Percentiles rank a stretch among this genome's conserved stretches.
Conservation (phyloP, 2,113 vertebrate species). For the Cervus canadensis region DNA sequence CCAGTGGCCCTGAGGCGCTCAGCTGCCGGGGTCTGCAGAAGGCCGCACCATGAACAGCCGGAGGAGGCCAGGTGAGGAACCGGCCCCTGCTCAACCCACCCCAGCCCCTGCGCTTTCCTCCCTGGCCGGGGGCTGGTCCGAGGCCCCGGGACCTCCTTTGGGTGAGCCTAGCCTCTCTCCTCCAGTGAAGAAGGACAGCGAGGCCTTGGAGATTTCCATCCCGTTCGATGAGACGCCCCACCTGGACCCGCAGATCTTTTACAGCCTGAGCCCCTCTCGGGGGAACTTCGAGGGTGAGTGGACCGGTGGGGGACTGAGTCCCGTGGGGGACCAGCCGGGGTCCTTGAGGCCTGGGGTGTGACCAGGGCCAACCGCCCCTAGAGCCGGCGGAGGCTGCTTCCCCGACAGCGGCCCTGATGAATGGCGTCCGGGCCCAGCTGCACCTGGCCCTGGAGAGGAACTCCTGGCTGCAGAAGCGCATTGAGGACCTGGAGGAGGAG, state of each 20-base stretch:
- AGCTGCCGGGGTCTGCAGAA: not conserved
- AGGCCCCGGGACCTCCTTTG: too few species aligned
- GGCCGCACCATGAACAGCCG: constrained; percentile 54
- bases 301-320: not conserved
- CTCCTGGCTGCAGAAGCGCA: constrained; percentile 92
- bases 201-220: constrained; percentile 84
- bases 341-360: not conserved
- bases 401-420: constrained; percentile 84
- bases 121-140: not conserved
- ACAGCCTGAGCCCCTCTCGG: constrained; percentile 82
- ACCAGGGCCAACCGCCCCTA: not conserved
- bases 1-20: constrained; percentile 52
- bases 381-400: constrained; percentile 70
- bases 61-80: constrained; percentile 64
- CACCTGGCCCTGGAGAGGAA: constrained; percentile 92
- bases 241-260: constrained; percentile 79
- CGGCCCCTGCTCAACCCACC: not conserved
- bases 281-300: constrained; percentile 85
- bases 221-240: constrained; percentile 86
- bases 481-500: constrained; percentile 92
- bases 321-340: rapidly evolving
- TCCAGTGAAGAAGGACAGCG: constrained; percentile 87
- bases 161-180: constrained; percentile 2
- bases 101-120: not conserved
- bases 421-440: constrained; percentile 87